Evolutionary conservation across 2,113 vertebrate species (phyloP).

Genomic region (Lophius piscatorius): DNA sequence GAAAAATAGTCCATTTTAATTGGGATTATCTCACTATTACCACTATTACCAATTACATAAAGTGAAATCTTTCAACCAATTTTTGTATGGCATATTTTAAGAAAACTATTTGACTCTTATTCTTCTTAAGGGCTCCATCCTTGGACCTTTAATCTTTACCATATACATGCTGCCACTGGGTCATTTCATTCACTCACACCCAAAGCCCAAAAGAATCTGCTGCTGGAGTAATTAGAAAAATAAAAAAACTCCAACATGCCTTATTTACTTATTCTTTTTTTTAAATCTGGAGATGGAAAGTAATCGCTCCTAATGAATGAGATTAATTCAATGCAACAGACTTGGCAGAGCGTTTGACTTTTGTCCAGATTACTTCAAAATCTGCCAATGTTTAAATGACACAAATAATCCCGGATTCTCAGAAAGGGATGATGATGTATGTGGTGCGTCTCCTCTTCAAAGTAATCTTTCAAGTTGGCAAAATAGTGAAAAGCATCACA

Average conservation of each 20-base stretch:
- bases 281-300: conserved; percentile 19
- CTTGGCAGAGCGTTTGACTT: conserved; percentile 21
- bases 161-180: too few relatives aligned
- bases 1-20: too few relatives aligned
- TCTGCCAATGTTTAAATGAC: conserved; percentile 56
- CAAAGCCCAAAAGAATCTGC: not conserved
- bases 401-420: conserved; percentile 65
- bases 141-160: too few relatives aligned
- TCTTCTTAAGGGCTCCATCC: too few relatives aligned
- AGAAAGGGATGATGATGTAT: conserved; percentile 49
- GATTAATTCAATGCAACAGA: conserved; percentile 46
- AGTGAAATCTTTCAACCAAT: too few relatives aligned
- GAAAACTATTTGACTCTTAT: too few relatives aligned
- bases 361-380: conserved; percentile 57
- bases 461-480: conserved; percentile 58
- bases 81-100: too few relatives aligned
- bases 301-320: conserved; percentile 28
- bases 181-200: conserved; percentile 27
- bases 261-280: not conserved
- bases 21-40: too few relatives aligned
- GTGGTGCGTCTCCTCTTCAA: conserved; percentile 22
- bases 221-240: conserved; percentile 18
- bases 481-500: conserved; percentile 17
- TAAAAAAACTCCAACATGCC: conserved; percentile 1
- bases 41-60: too few relatives aligned